Conservation (phyloP, 2,797 vertebrate species). For the Acipenser transmontanus region DNA sequence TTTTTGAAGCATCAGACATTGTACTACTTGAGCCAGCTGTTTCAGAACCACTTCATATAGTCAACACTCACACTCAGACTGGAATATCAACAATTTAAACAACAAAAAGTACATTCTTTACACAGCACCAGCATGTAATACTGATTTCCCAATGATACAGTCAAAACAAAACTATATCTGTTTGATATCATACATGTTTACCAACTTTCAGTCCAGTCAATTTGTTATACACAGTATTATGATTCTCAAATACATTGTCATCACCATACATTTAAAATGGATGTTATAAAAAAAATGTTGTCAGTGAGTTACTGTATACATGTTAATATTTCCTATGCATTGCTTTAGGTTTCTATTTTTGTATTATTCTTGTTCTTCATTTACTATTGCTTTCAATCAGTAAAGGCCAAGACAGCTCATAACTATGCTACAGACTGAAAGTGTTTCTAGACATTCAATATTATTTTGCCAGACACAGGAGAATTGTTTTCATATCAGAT, state of each 20-base stretch:
- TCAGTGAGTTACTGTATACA: not conserved
- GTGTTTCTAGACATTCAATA: no score
- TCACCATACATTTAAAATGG: constrained; percentile 39
- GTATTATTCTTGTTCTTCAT: not conserved
- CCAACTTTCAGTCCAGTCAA: constrained; percentile 4
- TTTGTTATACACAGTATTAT: constrained; percentile 10
- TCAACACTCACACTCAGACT: constrained; percentile 60
- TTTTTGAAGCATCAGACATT: constrained; percentile 67
- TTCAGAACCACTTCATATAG: constrained; percentile 51
- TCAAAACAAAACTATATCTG: constrained; percentile 57
- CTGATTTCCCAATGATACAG: constrained; percentile 62
- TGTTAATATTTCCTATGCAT: not conserved
- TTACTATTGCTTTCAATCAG: constrained; percentile 17
- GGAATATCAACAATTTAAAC: constrained; percentile 44
- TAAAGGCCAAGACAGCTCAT: no score
- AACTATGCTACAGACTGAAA: no score
- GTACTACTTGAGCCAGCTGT: constrained; percentile 65
- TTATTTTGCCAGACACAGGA: not conserved
- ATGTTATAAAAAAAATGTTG: constrained; percentile 16
- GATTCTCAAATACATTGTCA: constrained; percentile 29
- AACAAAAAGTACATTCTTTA: constrained; percentile 54
- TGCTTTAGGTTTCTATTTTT: not conserved
- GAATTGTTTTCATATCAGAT: not conserved
- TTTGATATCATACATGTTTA: not conserved
- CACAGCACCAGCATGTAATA: constrained; percentile 57